phyloP scores from a whole-genome alignment of 1,140 invertebrate species.

The Amyelois transitella region DNA sequence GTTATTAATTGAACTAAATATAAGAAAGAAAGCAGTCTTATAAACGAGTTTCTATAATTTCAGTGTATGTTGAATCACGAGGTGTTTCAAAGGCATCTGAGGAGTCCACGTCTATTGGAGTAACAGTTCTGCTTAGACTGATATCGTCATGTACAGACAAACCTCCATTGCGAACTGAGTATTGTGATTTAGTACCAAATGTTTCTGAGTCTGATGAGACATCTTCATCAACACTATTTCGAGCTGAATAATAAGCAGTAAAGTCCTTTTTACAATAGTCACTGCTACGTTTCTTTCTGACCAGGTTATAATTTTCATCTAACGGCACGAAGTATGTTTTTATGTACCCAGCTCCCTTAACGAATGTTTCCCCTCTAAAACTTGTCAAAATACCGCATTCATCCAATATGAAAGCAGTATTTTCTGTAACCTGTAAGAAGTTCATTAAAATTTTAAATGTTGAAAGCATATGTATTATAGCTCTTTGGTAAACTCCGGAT shows the following conservation, averaged over 20 bases:
- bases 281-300: slow-evolving; percentile 44
- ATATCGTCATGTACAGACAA: background rate
- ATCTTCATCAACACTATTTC: slow-evolving; percentile 9
- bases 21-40: background rate
- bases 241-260: background rate
- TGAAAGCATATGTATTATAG: background rate
- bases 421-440: slow-evolving; percentile 78
- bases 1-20: background rate
- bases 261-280: slow-evolving; percentile 10
- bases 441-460: too few species aligned
- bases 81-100: background rate
- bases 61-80: background rate
- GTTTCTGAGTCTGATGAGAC: slow-evolving; percentile 27
- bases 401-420: slow-evolving; percentile 81
- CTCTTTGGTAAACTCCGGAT: too few species aligned
- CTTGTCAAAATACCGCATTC: slow-evolving; percentile 81
- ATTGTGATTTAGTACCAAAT: slow-evolving; percentile 23
- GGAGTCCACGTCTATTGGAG: background rate
- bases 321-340: slow-evolving; percentile 84
- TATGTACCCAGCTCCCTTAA: slow-evolving; percentile 85
- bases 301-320: slow-evolving; percentile 77
- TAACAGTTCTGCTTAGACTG: background rate
- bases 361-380: slow-evolving; percentile 80
- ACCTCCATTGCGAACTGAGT: background rate
- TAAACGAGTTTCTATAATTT: background rate